Evolutionary conservation across 2,888 invertebrate genomes (phyloP).

Genomic region (Platycnemis pennipes): DNA sequence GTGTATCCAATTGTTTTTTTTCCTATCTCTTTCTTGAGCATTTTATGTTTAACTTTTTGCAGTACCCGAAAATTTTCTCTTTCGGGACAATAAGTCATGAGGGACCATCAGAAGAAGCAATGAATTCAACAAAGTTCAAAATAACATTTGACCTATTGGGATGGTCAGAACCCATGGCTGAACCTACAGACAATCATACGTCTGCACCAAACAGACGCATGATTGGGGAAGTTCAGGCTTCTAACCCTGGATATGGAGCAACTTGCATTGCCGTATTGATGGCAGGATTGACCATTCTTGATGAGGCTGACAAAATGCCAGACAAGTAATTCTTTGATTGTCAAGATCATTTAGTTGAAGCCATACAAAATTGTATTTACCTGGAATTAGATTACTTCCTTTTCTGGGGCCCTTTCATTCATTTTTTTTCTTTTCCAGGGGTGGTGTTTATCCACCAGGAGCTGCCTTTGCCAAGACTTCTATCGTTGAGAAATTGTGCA

Average conservation of each 20-base stretch:
- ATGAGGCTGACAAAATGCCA: slow-evolving; percentile 89
- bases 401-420: background rate
- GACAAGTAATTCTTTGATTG: slow-evolving; percentile 80
- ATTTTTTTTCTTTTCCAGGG: slow-evolving; percentile 81
- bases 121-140: slow-evolving; percentile 83
- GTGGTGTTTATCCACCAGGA: slow-evolving; percentile 93
- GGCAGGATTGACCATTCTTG: slow-evolving; percentile 87
- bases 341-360: background rate
- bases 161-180: slow-evolving; percentile 85
- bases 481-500: slow-evolving; percentile 87
- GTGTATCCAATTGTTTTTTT: no score
- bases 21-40: background rate
- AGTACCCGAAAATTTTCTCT: slow-evolving; percentile 82
- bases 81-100: slow-evolving; percentile 85
- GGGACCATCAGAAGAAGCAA: slow-evolving; percentile 83
- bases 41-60: background rate
- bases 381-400: background rate
- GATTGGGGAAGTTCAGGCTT: slow-evolving; percentile 83
- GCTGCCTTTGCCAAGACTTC: slow-evolving; percentile 91
- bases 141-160: slow-evolving; percentile 89
- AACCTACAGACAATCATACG: slow-evolving; percentile 81
- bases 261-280: slow-evolving; percentile 88
- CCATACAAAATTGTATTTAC: slow-evolving; percentile 46
- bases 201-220: slow-evolving; percentile 84
- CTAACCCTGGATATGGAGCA: slow-evolving; percentile 91